These are phyloP conservation scores for Cheumatopsyche charites DNA, from an alignment of 1,140 invertebrate genomes.

Conservation along the genomic window DNA sequence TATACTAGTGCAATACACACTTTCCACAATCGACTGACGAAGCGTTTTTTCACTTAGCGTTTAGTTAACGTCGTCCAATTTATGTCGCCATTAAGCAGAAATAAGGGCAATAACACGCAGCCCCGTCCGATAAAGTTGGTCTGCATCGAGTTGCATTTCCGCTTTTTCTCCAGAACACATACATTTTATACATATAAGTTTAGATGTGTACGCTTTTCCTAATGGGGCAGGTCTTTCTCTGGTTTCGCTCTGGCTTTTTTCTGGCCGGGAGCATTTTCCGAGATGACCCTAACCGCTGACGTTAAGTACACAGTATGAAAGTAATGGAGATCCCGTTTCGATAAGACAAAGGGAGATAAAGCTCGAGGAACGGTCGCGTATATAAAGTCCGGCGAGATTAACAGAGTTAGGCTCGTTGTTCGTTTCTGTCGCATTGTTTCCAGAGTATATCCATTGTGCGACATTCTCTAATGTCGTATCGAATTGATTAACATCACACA, in stretches of 20 bases:
- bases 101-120: conserved; percentile 33
- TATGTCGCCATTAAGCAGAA: conserved; percentile 8
- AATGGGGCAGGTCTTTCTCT: conserved; percentile 27
- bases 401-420: too few relatives aligned
- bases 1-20: too few relatives aligned
- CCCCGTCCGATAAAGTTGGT: conserved; percentile 28
- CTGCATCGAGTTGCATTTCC: conserved; percentile 32
- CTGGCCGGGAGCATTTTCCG: neutral
- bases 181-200: neutral
- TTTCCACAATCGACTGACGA: neutral
- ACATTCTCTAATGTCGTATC: too few relatives aligned
- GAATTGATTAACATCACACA: too few relatives aligned
- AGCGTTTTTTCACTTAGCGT: conserved; percentile 40
- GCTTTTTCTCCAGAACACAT: conserved; percentile 6
- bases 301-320: conserved; percentile 45
- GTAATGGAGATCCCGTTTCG: conserved; percentile 38
- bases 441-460: too few relatives aligned
- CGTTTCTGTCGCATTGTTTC: too few relatives aligned
- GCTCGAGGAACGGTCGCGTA: too few relatives aligned
- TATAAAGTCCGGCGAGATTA: too few relatives aligned
- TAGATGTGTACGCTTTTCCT: neutral
- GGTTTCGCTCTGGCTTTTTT: conserved; percentile 1
- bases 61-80: conserved; percentile 37
- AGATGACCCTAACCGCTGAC: conserved; percentile 43
- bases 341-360: conserved; percentile 41